Evolutionary conservation across 2,888 invertebrate genomes (phyloP), one percentile per base, ranked within the genome.

Genomic region (Rhodophaea formosa): DNA sequence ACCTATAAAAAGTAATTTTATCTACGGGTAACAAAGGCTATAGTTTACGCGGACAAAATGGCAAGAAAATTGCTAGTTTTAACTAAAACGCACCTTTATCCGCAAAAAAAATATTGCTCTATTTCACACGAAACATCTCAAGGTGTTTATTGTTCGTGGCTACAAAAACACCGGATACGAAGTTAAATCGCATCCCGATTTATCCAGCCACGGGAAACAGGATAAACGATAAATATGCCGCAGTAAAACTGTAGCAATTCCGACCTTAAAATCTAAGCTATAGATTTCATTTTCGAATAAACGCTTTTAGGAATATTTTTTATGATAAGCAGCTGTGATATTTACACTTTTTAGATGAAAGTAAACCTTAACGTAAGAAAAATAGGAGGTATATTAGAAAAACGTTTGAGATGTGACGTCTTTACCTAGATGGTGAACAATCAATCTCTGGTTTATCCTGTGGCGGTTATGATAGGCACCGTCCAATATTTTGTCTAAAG

Each of bases 141-240:
- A 49, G 29, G 15, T 49, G 49, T 49, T 15, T 49, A 49, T 32
- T 49, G 29, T 49, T 15, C 14, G 30, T 30, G 49, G 12, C 10
- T 10, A 35, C 14, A 49, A 8, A 47, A 49, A 30, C 30, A 32
- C 49, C 49, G 49, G 49, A 49, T 29, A 30, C 32, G 8, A 49
- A 29, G 49, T 49, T 47, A 32, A 49, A 49, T 49, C 49, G 49
- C 30, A 29, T 47, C 30, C 49, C 49, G 49, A 49, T 49, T 29
- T 14, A 8, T 15, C 49, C 30, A 14, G 30, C 30, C 30, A 1
- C 30, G 8, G 49, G 49, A 49, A 49, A 15, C 15, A 8, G 14
- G 49, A 49, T 49, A 49, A 49, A 14, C 15, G 8, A 30, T 30
- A 30, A 8, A 49, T 5, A 30, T 14, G 14, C 30, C 15, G 8